phyloP scores from a whole-genome alignment of 2,797 vertebrate genomes.

The Numenius phaeopus region DNA sequence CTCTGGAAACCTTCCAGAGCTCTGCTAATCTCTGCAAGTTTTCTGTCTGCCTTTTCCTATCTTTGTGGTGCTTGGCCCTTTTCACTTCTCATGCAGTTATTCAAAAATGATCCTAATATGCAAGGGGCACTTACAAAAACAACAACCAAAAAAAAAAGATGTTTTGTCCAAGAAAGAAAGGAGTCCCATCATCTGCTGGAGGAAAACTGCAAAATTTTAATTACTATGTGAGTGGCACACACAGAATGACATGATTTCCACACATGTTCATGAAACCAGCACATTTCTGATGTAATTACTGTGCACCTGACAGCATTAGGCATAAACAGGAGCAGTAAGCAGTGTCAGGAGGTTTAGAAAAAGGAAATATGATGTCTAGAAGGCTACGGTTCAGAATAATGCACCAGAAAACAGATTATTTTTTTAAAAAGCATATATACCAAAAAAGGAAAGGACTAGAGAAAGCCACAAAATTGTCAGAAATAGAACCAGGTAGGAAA shows the following conservation, averaged over 20 bases:
- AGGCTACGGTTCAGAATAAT: neutral
- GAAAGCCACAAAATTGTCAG: neutral
- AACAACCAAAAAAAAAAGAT: neutral
- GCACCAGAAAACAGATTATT: neutral
- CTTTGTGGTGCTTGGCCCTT: conserved; percentile 36
- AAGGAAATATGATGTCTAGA: neutral
- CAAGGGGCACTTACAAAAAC: neutral
- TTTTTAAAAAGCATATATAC: neutral
- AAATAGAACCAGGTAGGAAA: neutral
- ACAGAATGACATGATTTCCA: neutral
- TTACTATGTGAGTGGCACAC: neutral
- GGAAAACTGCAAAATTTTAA: neutral
- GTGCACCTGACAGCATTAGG: neutral
- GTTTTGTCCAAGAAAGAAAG: neutral
- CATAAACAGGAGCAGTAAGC: neutral
- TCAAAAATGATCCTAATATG: neutral
- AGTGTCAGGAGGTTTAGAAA: neutral
- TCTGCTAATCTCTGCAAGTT: conserved; percentile 47
- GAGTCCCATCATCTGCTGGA: neutral
- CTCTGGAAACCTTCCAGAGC: conserved; percentile 49
- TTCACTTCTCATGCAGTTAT: conserved; percentile 5
- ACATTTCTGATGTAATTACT: neutral
- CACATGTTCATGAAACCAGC: neutral
- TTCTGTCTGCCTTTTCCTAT: conserved; percentile 57
- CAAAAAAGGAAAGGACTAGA: neutral